These are phyloP conservation scores for Cephonodes hylas DNA, from an alignment of 2,888 invertebrate species.

Conservation along the genomic window DNA sequence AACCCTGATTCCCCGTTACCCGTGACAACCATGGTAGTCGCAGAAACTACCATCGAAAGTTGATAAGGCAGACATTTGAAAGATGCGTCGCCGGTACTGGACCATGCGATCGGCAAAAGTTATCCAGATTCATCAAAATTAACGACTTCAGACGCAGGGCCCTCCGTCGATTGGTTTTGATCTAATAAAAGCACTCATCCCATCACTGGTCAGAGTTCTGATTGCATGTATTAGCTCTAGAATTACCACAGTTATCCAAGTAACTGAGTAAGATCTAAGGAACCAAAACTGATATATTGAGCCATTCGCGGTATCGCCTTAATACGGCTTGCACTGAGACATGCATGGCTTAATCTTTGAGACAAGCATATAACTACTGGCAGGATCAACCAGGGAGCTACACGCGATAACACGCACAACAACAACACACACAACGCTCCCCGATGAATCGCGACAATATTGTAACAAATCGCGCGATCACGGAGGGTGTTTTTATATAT, in stretches of 20 bases:
- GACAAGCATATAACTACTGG: neutral
- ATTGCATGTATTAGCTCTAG: slow-evolving; percentile 74
- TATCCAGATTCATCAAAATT: slow-evolving; percentile 71
- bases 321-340: slow-evolving; percentile 59
- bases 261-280: slow-evolving; percentile 31
- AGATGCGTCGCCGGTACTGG: slow-evolving; percentile 80
- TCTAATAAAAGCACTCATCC: slow-evolving; percentile 61
- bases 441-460: neutral
- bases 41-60: slow-evolving; percentile 84
- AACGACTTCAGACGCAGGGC: slow-evolving; percentile 57
- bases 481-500: neutral
- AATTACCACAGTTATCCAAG: slow-evolving; percentile 11
- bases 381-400: neutral
- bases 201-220: slow-evolving; percentile 64
- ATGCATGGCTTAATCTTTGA: neutral
- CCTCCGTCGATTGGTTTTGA: slow-evolving; percentile 67
- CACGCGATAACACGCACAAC: neutral
- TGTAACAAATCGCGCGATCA: neutral
- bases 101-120: slow-evolving; percentile 55
- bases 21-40: slow-evolving; percentile 85
- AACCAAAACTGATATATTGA: slow-evolving; percentile 83
- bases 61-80: slow-evolving; percentile 86
- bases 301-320: slow-evolving; percentile 82
- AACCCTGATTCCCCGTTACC: slow-evolving; percentile 68
- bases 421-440: neutral